Evolutionary conservation across 2,888 invertebrate genomes (phyloP).

Genomic region (Agrypnus murinus): DNA sequence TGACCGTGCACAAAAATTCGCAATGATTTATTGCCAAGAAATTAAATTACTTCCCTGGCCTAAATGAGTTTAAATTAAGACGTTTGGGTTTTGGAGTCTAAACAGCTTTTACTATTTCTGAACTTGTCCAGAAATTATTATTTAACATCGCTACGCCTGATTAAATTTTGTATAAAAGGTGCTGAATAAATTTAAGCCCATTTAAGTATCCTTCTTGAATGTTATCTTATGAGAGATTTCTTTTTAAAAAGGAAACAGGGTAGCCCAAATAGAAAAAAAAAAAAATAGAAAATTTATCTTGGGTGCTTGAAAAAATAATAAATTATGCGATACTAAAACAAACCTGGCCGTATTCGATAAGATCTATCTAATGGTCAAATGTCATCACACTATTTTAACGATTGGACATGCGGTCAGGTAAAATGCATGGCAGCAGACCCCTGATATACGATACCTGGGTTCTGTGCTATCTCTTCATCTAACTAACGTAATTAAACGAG

Average conservation of each 20-base stretch:
- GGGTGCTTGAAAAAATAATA: conserved; percentile 47
- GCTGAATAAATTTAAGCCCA: conserved; percentile 22
- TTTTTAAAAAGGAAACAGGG: conserved; percentile 23
- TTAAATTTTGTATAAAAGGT: background rate
- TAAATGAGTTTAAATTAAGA: conserved; percentile 42
- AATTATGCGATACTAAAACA: conserved; percentile 48
- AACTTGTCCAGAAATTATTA: too few species aligned
- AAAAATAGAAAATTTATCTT: conserved; percentile 38
- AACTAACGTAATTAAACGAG: conserved; percentile 70
- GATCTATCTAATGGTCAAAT: conserved; percentile 56
- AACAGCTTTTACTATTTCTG: too few species aligned
- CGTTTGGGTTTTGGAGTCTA: background rate
- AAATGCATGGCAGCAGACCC: conserved; percentile 48
- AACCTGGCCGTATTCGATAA: conserved; percentile 49
- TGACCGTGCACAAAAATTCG: conserved; percentile 47
- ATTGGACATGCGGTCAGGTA: conserved; percentile 51
- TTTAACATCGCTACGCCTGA: background rate
- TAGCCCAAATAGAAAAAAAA: too few species aligned
- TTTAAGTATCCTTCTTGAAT: conserved; percentile 7
- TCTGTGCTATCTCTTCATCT: conserved; percentile 68
- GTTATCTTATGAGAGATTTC: conserved; percentile 14
- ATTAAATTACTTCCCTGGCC: conserved; percentile 37
- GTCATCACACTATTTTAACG: conserved; percentile 57
- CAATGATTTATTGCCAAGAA: conserved; percentile 49
- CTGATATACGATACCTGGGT: conserved; percentile 65